phyloP scores from a whole-genome alignment of 2,888 invertebrate genomes.

The Adelphocoris suturalis region DNA sequence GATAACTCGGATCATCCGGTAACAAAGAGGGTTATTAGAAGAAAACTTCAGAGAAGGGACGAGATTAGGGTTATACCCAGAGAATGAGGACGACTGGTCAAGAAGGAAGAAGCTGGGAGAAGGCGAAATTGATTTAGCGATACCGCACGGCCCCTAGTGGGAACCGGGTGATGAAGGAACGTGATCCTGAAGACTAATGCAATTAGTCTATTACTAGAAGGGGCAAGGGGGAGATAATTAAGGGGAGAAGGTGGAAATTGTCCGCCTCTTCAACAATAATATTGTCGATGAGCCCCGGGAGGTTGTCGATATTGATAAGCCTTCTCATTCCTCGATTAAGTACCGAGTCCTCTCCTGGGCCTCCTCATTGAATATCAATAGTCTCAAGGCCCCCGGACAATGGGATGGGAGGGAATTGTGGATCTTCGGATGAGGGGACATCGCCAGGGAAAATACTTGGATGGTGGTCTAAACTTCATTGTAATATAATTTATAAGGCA shows the following conservation, averaged over 20 bases:
- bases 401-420: not conserved
- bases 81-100: not conserved
- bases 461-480: no score
- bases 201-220: conserved; percentile 27
- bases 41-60: conserved; percentile 26
- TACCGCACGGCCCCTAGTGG: not conserved
- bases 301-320: no score
- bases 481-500: no score
- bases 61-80: not conserved
- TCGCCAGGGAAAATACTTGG: no score
- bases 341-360: no score
- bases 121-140: not conserved
- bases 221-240: not conserved
- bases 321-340: no score
- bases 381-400: not conserved
- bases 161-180: not conserved
- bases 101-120: not conserved
- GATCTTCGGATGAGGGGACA: not conserved
- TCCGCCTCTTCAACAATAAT: not conserved
- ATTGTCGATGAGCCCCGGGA: not conserved
- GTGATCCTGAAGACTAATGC: conserved; percentile 43
- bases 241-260: not conserved
- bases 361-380: not conserved
- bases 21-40: not conserved
- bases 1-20: not conserved